phyloP scores from a whole-genome alignment of 2,888 invertebrate genomes.

The Deladenus siricidicola region DNA sequence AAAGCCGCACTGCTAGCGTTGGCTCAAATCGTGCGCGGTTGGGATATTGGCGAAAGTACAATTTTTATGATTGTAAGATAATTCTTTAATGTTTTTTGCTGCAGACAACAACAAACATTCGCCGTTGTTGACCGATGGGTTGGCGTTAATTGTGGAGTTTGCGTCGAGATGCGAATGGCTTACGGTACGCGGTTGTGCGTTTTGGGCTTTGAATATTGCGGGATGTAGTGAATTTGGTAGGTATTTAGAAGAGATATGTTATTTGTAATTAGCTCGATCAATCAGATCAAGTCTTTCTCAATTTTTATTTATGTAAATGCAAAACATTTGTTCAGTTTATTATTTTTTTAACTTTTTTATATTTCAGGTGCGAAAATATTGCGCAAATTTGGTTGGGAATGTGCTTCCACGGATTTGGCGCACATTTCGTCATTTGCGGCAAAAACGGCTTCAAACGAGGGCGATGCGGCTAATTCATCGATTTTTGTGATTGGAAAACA shows the following conservation, averaged over 20 bases:
- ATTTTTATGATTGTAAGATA: no score
- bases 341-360: background rate
- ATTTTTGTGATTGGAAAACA: no score
- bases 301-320: no score
- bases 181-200: constrained; percentile 45
- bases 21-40: constrained; percentile 29
- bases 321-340: background rate
- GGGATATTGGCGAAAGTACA: no score
- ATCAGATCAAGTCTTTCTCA: no score
- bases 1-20: constrained; percentile 38
- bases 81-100: background rate
- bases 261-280: no score
- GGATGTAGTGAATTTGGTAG: constrained; percentile 5
- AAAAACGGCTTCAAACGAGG: no score
- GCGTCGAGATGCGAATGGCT: constrained; percentile 41
- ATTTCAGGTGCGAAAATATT: background rate
- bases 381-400: background rate
- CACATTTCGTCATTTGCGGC: no score
- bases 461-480: no score
- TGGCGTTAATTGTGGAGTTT: constrained; percentile 27
- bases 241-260: no score
- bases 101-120: no score
- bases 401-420: no score
- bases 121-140: constrained; percentile 22
- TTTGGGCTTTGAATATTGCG: constrained; percentile 45